Conservation (phyloP, 1,140 invertebrate genomes). For the Branchinecta lindahli region DNA sequence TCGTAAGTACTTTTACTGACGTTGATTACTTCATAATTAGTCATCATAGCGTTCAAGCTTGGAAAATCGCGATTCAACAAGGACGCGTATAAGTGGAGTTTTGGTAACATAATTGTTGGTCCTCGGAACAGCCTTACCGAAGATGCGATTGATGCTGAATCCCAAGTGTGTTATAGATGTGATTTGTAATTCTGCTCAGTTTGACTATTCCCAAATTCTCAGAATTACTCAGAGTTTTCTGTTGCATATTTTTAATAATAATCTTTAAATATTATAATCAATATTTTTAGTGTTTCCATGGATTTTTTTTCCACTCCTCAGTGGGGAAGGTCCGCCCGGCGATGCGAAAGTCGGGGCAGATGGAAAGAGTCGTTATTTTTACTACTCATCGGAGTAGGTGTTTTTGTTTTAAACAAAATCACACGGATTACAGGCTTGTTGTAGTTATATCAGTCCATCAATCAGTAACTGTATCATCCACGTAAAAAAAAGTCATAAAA, state of each 20-base stretch:
- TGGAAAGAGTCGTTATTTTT: no score
- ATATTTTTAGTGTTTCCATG: no score
- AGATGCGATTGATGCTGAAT: neutral
- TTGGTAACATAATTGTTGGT: neutral
- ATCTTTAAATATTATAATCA: neutral
- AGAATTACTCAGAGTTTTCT: no score
- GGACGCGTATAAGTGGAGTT: neutral
- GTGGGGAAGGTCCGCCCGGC: neutral
- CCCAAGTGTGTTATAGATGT: no score
- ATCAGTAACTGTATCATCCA: neutral
- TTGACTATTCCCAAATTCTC: no score
- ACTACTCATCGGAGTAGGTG: no score
- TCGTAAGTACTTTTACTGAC: neutral
- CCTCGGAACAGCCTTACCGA: neutral
- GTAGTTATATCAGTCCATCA: neutral
- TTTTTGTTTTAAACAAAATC: neutral
- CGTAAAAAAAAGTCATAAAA: neutral
- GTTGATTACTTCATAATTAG: neutral
- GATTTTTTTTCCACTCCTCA: no score
- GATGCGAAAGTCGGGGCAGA: conserved; percentile 1
- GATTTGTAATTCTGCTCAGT: no score
- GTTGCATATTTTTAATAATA: no score
- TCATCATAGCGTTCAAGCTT: neutral
- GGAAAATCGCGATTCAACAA: neutral
- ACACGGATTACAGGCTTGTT: neutral